phyloP scores from a whole-genome alignment of 30 jellyfish, hydroid and myxozoan species.

The Aurelia sp. region DNA sequence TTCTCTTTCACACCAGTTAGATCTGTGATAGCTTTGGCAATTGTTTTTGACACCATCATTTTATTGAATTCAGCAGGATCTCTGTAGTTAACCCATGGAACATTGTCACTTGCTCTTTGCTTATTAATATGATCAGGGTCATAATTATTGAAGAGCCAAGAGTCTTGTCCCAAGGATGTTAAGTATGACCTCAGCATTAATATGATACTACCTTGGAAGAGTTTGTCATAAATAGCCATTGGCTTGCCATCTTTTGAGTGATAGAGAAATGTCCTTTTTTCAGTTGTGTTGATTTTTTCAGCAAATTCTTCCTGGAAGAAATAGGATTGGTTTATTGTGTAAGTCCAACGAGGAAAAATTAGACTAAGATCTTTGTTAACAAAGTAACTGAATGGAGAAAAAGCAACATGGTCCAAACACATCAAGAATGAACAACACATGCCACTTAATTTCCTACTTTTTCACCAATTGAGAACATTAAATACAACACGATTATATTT shows the following conservation, averaged over 20 bases:
- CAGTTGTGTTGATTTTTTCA: constrained; percentile 64
- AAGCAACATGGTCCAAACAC: no score
- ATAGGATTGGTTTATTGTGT: background rate
- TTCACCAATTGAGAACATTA: no score
- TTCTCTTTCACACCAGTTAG: constrained; percentile 59
- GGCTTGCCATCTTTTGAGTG: constrained; percentile 56
- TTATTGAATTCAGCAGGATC: constrained; percentile 60
- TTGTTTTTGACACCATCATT: constrained; percentile 47
- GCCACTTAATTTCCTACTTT: no score
- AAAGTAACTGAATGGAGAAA: no score
- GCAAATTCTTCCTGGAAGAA: constrained; percentile 26
- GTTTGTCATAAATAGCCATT: constrained; percentile 78
- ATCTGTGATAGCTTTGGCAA: constrained; percentile 67
- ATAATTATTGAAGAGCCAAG: constrained; percentile 78
- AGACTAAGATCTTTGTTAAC: no score
- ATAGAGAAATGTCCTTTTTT: constrained; percentile 53
- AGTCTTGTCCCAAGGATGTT: constrained; percentile 72
- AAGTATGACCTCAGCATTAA: constrained; percentile 59
- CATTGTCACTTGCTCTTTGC: constrained; percentile 69
- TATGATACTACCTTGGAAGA: constrained; percentile 50
- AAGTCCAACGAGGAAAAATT: background rate
- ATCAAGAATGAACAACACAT: no score
- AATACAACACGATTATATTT: no score
- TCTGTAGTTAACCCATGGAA: constrained; percentile 79
- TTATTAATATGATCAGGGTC: constrained; percentile 65